phyloP scores from a whole-genome alignment of 2,113 vertebrate genomes.

The Rhipidura dahli region DNA sequence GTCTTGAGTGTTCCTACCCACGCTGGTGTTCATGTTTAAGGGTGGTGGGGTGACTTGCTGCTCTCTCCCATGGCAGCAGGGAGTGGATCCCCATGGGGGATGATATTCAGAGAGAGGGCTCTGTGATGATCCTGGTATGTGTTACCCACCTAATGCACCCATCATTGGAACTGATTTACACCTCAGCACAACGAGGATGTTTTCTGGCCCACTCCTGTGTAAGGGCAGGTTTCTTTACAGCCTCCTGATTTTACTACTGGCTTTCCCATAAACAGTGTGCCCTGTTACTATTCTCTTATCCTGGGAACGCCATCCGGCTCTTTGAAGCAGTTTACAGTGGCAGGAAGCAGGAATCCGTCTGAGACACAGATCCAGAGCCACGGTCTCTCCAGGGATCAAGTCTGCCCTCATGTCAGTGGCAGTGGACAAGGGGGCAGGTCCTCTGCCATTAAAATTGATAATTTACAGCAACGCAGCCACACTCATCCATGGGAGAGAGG shows the following conservation, averaged over 20 bases:
- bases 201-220: neutral
- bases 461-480: fast-evolving
- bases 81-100: fast-evolving
- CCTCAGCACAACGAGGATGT: fast-evolving
- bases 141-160: neutral
- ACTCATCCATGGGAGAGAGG: fast-evolving
- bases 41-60: neutral
- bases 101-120: neutral
- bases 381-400: neutral
- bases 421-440: neutral
- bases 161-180: neutral
- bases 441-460: neutral
- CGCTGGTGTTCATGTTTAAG: neutral
- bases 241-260: neutral
- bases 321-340: neutral
- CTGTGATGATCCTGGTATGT: neutral
- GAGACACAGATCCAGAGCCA: neutral
- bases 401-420: neutral
- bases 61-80: neutral
- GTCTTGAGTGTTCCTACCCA: neutral
- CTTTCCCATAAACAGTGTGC: neutral
- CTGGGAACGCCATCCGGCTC: neutral
- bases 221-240: neutral
- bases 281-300: neutral
- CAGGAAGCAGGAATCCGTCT: neutral